Conservation (phyloP, 2,888 invertebrate genomes). For the Nezara viridula region DNA sequence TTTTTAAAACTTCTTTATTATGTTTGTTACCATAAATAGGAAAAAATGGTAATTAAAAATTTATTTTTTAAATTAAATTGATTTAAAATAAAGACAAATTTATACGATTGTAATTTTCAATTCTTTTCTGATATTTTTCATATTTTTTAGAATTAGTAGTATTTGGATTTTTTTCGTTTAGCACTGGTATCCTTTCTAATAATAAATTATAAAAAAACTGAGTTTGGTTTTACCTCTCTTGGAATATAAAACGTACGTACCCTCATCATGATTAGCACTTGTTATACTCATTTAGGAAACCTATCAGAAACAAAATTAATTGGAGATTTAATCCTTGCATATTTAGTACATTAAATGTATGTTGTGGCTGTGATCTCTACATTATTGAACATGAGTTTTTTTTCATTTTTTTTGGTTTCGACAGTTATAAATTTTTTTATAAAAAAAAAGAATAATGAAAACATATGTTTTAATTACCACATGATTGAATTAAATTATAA, state of each 20-base stretch:
- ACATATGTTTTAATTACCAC: not conserved
- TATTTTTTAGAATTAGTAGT: not conserved
- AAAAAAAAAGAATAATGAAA: not conserved
- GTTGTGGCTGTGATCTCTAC: not conserved
- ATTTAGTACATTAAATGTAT: not conserved
- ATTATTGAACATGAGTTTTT: not conserved
- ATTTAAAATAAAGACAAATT: too few species aligned
- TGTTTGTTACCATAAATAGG: too few species aligned
- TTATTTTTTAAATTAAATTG: too few species aligned
- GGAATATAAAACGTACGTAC: not conserved
- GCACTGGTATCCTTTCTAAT: not conserved
- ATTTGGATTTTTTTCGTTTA: not conserved
- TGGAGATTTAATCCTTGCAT: not conserved
- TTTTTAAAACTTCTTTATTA: too few species aligned
- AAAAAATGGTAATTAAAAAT: too few species aligned
- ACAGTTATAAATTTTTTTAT: not conserved
- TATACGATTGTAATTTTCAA: too few species aligned
- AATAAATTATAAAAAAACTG: not conserved
- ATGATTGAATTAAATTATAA: not conserved
- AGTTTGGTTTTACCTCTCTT: not conserved
- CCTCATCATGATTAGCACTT: not conserved
- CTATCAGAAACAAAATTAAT: not conserved
- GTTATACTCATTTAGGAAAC: not conserved
- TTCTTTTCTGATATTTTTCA: too few species aligned
- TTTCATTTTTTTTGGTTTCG: not conserved